Percentiles rank a stretch among this genome's conserved stretches.
These are phyloP conservation scores for Myotis daubentonii DNA, from an alignment of 2,797 vertebrate genomes.

Conservation along the genomic window DNA sequence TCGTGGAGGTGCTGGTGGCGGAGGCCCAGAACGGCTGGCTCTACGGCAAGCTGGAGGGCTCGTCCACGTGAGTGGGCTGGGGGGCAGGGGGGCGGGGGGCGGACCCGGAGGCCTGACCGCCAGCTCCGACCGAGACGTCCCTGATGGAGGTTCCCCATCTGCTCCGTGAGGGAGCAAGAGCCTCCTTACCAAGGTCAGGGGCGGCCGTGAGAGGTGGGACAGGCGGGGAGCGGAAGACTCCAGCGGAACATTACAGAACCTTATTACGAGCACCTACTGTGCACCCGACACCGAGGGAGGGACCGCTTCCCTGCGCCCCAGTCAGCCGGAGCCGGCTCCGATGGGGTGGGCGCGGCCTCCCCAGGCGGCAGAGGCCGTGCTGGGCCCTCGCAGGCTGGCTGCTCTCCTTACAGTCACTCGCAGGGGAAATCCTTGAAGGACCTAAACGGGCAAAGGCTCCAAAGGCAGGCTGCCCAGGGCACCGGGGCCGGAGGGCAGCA, in stretches of 20 bases:
- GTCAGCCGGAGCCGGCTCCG: neutral
- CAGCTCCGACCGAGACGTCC: too few relatives aligned
- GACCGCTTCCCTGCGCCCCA: neutral
- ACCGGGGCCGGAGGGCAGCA: rapidly evolving
- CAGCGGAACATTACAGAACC: neutral
- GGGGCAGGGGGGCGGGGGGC: neutral
- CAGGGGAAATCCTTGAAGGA: neutral
- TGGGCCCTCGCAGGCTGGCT: neutral
- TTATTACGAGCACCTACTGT: neutral
- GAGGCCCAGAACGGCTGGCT: slow-evolving; percentile 97
- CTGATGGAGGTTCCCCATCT: neutral
- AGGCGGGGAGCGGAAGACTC: neutral
- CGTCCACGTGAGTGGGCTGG: slow-evolving; percentile 87
- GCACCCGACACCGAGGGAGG: neutral
- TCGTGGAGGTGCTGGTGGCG: slow-evolving; percentile 89
- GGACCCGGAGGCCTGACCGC: neutral
- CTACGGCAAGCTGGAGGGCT: slow-evolving; percentile 93
- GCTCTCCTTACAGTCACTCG: neutral
- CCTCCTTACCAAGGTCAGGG: neutral
- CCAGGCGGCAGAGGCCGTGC: neutral
- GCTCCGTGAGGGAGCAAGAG: neutral
- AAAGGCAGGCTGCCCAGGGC: neutral
- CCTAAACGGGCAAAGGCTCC: neutral
- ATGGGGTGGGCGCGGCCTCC: neutral
- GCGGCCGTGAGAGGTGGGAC: neutral